Evolutionary conservation across 2,888 invertebrate genomes (phyloP), one percentile per base, ranked within the genome.

Genomic region (Craniophora ligustri): DNA sequence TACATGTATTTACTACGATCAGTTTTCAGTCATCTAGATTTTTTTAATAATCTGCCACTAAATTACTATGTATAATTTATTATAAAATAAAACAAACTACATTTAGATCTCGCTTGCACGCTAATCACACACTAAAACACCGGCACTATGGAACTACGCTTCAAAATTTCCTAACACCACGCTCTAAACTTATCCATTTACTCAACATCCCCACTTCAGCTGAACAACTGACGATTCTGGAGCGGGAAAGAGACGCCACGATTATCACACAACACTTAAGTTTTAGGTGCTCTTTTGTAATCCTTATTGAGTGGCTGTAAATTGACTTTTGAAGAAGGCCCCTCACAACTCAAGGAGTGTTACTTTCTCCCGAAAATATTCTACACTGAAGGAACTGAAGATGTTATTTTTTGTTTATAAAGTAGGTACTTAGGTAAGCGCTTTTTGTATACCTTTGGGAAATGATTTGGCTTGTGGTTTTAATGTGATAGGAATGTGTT

Each of bases 301-400:
- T 83, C 80, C 78, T 79, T 81, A 82, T 82, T 79, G 82, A 83
- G 83, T 79, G 77, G 69, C 75, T 75, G 78, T 84, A 85, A 83
- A 85, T 86, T 82, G 79, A 82, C 83, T 81, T 79, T 70, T 66
- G 35, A 59, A 63, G 61, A 49, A 58, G n/a, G 46, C 62, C 60
- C 53, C 53, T 72, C 62, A 64, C 51, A 75, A 68, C 62, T 72
- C 35, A 38, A 45, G 44, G 49, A 61, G 65, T 62, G 56, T 67
- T 61, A 69, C 59, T 58, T 67, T 36, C 49, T 49, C 50, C 18
- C 34, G 32, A 53, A 44, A 61, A 61, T 55, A 65, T 57, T 51
- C 42, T 56, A 53, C 42, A 53, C 67, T 67, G 66, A 58, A 26
- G n/a, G n/a, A 5, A 61, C 38, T 51, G 40, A 35, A 46, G 50